Percentiles rank a stretch among this genome's conserved stretches.
phyloP scores from a whole-genome alignment of 2,113 vertebrate genomes.

The Pterocles orientalis region DNA sequence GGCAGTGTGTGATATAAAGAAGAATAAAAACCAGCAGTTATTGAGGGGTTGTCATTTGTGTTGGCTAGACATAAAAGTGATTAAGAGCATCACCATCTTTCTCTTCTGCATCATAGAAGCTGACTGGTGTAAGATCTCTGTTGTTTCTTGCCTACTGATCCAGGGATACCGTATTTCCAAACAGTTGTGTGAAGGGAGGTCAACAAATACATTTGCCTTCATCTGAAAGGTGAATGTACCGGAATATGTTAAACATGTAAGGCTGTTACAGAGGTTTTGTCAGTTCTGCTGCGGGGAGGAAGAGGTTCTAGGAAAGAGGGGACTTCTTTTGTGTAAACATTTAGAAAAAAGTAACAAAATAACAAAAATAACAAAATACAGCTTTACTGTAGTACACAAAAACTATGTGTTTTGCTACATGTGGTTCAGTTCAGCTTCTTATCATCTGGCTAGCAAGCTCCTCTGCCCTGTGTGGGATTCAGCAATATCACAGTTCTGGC shows the following conservation, averaged over 20 bases:
- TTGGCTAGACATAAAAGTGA: neutral
- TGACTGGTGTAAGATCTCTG: neutral
- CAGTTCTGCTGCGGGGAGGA: neutral
- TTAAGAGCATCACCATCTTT: neutral
- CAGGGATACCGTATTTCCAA: neutral
- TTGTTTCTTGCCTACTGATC: neutral
- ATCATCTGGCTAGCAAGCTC: neutral
- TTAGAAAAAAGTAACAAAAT: neutral
- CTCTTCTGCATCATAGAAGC: neutral
- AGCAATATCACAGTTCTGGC: neutral
- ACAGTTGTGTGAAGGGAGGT: neutral
- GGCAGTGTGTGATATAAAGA: neutral
- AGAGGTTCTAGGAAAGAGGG: neutral
- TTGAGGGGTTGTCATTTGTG: neutral
- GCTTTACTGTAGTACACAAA: neutral
- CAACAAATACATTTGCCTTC: neutral
- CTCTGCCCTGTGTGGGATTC: neutral
- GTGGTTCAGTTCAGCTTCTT: neutral
- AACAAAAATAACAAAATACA: neutral
- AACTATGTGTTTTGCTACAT: neutral
- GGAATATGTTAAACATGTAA: neutral
- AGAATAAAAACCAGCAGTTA: conserved; percentile 15
- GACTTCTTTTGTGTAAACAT: neutral
- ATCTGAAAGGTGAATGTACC: neutral
- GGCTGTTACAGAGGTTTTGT: neutral